Base-by-base conservation (phyloP, 2,797 vertebrate genomes). In the Threskiornis aethiopicus region DNA sequence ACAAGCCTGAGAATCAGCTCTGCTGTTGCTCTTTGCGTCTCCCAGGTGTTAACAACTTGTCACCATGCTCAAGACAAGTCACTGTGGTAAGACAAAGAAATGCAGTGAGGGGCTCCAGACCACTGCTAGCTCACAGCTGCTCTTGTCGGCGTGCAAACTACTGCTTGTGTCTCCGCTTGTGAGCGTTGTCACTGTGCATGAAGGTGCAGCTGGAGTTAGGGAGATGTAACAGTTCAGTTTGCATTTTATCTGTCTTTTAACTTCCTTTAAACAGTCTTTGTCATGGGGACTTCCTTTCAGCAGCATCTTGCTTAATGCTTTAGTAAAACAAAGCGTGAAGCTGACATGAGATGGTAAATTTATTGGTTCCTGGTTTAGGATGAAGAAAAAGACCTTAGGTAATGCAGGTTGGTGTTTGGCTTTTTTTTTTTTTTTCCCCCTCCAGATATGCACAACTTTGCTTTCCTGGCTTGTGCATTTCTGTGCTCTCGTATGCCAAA, bases 241-340 rank as follows among this genome's bases (percentile, higher is more conserved):
- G 79, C 33, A 25, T 86, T 93, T 95, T 82, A 72, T 84, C 55
- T 94, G 0, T 79, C 51, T 89, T 35, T 37, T 87, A 69, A 62
- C 92, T 96, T 96, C 93, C 89, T 97, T 86, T 84, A 41, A 94
- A 35, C 79, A 44, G 26, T 10, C 42, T 85, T 85, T 92, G 46
- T 88, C 57, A 14, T 3, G 72, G 58, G n/a, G 21, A 57, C 47
- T 94, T 95, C 87, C 90, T 90, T 90, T 92, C 83, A 86, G 72
- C 21, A 8, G 47, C 8, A 1, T 19, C 31, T 70, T 80, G 19
- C 82, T 89, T 69, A 62, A 81, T 59, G 39, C 57, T 76, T 72
- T 42, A 54, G 66, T 62, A 69, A 84, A 96, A 91, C 67, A 82
- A 66, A 69, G 29, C 2, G 0, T 28, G n/a, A 82, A 93, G 79